Evolutionary conservation across 1,140 invertebrate species (phyloP).

Genomic region (Drosophila kurseongensis): DNA sequence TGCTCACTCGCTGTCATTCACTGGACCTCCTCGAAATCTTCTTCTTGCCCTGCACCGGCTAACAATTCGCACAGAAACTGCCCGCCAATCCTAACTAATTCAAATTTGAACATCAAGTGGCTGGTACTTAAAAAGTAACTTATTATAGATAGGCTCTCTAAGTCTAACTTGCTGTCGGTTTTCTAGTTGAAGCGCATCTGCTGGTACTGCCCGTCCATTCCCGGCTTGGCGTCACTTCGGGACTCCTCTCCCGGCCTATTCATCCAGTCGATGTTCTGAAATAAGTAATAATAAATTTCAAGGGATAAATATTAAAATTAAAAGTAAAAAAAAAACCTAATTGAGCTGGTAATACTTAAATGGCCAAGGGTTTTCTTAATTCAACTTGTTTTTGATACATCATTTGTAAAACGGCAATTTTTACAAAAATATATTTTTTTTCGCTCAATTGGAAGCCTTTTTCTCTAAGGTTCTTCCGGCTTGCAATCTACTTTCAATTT

Average conservation of each 20-base stretch:
- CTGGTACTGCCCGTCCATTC: not conserved
- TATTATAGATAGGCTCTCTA: not conserved
- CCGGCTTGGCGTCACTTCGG: not conserved
- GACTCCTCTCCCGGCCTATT: not conserved
- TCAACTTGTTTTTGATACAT: not conserved
- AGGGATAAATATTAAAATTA: no score
- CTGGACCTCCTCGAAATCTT: slow-evolving; percentile 7
- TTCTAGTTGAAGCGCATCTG: slow-evolving; percentile 40
- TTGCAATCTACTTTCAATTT: no score
- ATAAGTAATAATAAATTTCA: not conserved
- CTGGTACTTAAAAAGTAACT: slow-evolving; percentile 13
- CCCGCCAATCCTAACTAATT: slow-evolving; percentile 4
- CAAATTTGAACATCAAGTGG: slow-evolving; percentile 5
- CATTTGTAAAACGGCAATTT: not conserved
- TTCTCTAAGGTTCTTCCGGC: no score
- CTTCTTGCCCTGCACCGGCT: slow-evolving; percentile 28
- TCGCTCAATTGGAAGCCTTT: no score
- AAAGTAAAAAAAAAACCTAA: no score
- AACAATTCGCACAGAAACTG: slow-evolving; percentile 11
- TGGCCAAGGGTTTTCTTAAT: no score
- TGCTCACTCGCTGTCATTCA: slow-evolving; percentile 50
- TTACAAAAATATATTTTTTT: no score
- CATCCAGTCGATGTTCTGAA: not conserved
- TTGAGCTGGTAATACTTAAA: no score
- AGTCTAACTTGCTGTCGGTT: not conserved